Percentiles rank a stretch among this genome's conserved stretches.
Evolutionary conservation across 2,797 vertebrate genomes (phyloP).

Genomic region (Pseudomugil gertrudae): DNA sequence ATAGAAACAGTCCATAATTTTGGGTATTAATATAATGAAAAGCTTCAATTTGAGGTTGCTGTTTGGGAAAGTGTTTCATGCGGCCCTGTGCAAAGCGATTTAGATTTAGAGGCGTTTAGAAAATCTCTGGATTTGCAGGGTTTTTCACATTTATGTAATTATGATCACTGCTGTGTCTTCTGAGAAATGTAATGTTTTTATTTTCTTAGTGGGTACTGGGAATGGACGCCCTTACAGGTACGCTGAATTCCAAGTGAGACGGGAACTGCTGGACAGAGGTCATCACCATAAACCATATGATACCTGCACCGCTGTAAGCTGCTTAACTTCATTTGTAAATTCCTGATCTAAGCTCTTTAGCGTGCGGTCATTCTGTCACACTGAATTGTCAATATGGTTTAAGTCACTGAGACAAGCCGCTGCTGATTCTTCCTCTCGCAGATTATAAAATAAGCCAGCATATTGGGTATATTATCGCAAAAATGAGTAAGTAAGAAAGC

Average conservation of each 20-base stretch:
- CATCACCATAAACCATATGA: conserved; percentile 44
- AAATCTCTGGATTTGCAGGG: background rate
- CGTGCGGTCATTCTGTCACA: conserved; percentile 31
- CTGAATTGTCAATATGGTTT: conserved; percentile 54
- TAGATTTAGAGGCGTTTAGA: background rate
- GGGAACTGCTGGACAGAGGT: conserved; percentile 26
- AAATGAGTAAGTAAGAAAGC: background rate
- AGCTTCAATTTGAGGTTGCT: conserved; percentile 1
- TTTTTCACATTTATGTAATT: conserved; percentile 2
- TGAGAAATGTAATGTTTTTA: background rate
- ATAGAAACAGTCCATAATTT: conserved; percentile 5
- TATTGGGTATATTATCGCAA: background rate
- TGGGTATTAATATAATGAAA: background rate
- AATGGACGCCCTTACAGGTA: background rate
- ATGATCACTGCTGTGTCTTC: background rate
- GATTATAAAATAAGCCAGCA: background rate
- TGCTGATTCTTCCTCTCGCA: conserved; percentile 34
- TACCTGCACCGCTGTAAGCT: conserved; percentile 69
- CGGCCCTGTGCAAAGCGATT: background rate
- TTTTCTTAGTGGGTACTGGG: background rate
- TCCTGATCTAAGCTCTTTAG: conserved; percentile 58
- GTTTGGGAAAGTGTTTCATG: conserved; percentile 8
- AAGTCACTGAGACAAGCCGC: conserved; percentile 45
- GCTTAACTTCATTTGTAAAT: conserved; percentile 69
- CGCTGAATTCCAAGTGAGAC: background rate